Evolutionary conservation across 2,113 vertebrate species (phyloP).

Genomic region (Semnornis frantzii): DNA sequence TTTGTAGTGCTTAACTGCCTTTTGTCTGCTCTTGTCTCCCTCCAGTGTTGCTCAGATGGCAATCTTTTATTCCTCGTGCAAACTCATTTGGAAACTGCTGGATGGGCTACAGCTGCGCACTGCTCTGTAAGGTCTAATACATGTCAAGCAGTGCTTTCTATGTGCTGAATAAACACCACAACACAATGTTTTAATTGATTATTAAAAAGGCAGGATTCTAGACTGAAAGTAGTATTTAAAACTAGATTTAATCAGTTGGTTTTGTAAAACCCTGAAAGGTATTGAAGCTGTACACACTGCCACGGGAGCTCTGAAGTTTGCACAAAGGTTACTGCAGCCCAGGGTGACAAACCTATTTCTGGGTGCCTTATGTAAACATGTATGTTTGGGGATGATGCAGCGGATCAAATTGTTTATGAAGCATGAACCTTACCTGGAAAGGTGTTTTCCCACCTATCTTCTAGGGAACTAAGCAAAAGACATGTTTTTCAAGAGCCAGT

Average conservation of each 20-base stretch:
- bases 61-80: slow-evolving; percentile 64
- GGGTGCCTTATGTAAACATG: not conserved
- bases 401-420: not conserved
- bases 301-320: not conserved
- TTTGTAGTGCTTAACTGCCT: slow-evolving; percentile 40
- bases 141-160: slow-evolving; percentile 41
- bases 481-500: not conserved
- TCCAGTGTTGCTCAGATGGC: slow-evolving; percentile 53
- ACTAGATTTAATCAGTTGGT: slow-evolving; percentile 25
- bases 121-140: slow-evolving; percentile 36
- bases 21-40: slow-evolving; percentile 61
- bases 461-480: not conserved
- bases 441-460: not conserved
- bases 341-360: not conserved
- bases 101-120: slow-evolving; percentile 49
- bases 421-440: not conserved
- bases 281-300: not conserved
- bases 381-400: not conserved
- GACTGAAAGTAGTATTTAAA: slow-evolving; percentile 50
- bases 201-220: slow-evolving; percentile 48
- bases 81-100: slow-evolving; percentile 62
- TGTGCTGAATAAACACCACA: slow-evolving; percentile 36
- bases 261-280: slow-evolving; percentile 39
- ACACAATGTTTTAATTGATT: slow-evolving; percentile 44
- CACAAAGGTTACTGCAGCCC: not conserved